Evolutionary conservation across 1,140 invertebrate genomes (phyloP), one percentile per base, ranked within the genome.

Genomic region (Aporrectodea caliginosa): DNA sequence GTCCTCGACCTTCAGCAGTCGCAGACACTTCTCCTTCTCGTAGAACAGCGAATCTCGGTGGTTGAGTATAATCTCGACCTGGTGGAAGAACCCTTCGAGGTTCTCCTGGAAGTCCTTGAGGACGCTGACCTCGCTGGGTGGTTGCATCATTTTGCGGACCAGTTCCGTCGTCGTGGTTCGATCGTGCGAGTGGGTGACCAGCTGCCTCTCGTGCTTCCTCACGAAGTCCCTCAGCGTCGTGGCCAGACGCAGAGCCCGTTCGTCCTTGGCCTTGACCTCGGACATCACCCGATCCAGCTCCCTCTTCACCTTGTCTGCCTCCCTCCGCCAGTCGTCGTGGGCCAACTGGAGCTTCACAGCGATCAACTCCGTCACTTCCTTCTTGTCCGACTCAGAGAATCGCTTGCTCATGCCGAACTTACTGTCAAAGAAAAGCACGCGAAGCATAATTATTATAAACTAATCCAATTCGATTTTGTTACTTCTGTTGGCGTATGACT

Each of bases 361-460:
- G 77, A 78, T 71, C 32, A 78, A 69, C 34, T 78, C 77, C 32
- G 68, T 71, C 77, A 78, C 71, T 58, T 78, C 77, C 33, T 78
- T 78, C 77, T 78, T 78, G 77, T 78, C 77, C 27, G 29, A 22
- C 70, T 78, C 77, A 29, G 30, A 70, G 6, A 78, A 34, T 34
- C 77, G 68, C 77, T 78, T 78, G 70, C 77, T 78, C 69, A 32
- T 27, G 68, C 77, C 77, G 70, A 78, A 78, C 35, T 78, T 78
- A 30, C 77, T 78, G n/a, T n/a, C n/a, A n/a, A n/a, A n/a, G n/a
- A n/a, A n/a, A n/a, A n/a, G n/a, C n/a, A n/a, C n/a, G n/a, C n/a
- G n/a, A n/a, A n/a, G n/a, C n/a, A n/a, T n/a, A n/a, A n/a, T n/a
- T n/a, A n/a, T n/a, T n/a, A n/a, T n/a, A n/a, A n/a, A n/a, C n/a